Evolutionary conservation across 2,797 vertebrate genomes (phyloP).

Genomic region (Semaprochilodus insignis): DNA sequence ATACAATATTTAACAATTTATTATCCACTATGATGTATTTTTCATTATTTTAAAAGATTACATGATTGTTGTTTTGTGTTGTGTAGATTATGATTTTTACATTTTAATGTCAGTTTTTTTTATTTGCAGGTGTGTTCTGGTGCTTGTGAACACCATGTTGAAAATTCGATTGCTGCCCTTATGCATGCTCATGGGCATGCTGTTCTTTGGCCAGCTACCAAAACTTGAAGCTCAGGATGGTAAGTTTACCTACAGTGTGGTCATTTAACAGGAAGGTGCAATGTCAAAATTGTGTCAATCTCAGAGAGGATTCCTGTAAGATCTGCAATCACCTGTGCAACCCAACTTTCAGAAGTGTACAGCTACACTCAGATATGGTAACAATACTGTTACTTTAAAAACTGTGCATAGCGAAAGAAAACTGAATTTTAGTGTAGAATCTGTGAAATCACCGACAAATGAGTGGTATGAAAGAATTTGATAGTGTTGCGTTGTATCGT

Average conservation of each 20-base stretch:
- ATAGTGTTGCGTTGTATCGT: not conserved
- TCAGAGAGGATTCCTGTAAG: not conserved
- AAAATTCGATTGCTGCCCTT: slow-evolving; percentile 77
- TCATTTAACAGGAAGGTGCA: not conserved
- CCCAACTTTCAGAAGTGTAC: too few relatives aligned
- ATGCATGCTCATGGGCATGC: slow-evolving; percentile 76
- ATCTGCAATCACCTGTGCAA: not conserved
- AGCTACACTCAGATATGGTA: not conserved
- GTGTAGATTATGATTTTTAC: not conserved
- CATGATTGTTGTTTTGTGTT: too few relatives aligned
- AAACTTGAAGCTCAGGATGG: slow-evolving; percentile 76
- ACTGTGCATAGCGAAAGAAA: too few relatives aligned
- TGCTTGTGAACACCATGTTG: slow-evolving; percentile 81
- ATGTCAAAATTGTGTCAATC: not conserved
- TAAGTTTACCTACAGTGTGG: slow-evolving; percentile 65
- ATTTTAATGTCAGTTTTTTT: not conserved
- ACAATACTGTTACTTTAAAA: not conserved
- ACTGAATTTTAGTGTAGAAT: not conserved
- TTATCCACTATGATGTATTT: too few relatives aligned
- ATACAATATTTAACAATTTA: too few relatives aligned
- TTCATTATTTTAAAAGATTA: too few relatives aligned
- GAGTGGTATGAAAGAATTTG: not conserved
- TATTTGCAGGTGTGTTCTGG: slow-evolving; percentile 30
- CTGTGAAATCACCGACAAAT: not conserved
- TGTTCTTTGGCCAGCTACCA: slow-evolving; percentile 78